These are phyloP conservation scores for Barbus barbus DNA, from an alignment of 2,113 vertebrate genomes.

Conservation along the genomic window DNA sequence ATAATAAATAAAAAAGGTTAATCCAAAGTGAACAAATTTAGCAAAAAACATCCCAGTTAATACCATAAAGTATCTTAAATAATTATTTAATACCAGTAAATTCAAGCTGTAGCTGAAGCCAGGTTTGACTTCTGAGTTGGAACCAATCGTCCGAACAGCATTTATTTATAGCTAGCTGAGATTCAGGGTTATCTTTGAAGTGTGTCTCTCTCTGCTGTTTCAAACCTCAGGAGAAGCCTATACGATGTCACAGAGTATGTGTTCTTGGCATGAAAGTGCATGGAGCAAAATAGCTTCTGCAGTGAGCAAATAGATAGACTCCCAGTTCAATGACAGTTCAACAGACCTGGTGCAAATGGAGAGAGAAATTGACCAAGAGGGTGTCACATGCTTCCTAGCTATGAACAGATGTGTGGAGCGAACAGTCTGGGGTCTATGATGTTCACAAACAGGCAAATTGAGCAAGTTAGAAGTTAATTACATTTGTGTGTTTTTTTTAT, in stretches of 20 bases:
- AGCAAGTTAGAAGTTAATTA: not conserved
- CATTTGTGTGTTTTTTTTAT: conserved; percentile 10
- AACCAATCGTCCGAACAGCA: not conserved
- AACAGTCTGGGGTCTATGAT: not conserved
- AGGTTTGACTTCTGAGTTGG: not conserved
- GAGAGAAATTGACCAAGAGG: conserved; percentile 49
- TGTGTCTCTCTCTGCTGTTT: conserved; percentile 20
- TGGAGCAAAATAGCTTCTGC: conserved; percentile 33
- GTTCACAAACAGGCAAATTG: not conserved
- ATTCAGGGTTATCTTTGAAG: conserved; percentile 13
- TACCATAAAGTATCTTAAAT: not conserved
- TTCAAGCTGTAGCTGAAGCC: not conserved
- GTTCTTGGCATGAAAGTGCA: conserved; percentile 28
- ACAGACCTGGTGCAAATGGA: conserved; percentile 62
- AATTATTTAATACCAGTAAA: not conserved
- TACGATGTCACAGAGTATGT: conserved; percentile 22
- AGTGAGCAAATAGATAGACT: conserved; percentile 59
- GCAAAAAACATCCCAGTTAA: not conserved
- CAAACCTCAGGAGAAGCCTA: conserved; percentile 21
- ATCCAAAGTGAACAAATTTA: not conserved
- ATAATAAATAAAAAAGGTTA: too few species aligned
- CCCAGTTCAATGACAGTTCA: conserved; percentile 59
- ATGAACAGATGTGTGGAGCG: not conserved
- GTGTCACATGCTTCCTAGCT: not conserved
- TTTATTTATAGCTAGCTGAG: conserved; percentile 11